A percentile compares a stretch with the other conserved stretches of the same genome.
phyloP scores from a whole-genome alignment of 2,797 vertebrate genomes.

The Rhodeus uyekii region DNA sequence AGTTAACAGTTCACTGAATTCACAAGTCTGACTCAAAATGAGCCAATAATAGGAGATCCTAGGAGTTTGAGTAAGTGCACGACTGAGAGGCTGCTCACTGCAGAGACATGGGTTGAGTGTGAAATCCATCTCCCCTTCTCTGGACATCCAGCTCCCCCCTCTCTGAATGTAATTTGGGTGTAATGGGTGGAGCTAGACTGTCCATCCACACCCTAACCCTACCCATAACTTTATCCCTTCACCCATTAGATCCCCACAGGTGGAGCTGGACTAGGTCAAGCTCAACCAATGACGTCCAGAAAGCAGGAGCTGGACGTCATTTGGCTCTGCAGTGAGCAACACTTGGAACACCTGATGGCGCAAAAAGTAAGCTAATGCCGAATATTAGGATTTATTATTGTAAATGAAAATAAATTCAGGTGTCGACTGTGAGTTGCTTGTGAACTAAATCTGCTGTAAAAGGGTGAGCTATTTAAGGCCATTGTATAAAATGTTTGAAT shows the following conservation, averaged over 20 bases:
- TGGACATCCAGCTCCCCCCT: too few relatives aligned
- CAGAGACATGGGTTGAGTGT: background rate
- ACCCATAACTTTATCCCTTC: conserved; percentile 48
- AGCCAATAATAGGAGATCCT: background rate
- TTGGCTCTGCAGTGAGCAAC: background rate
- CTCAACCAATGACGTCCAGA: background rate
- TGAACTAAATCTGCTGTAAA: background rate
- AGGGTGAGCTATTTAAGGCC: background rate
- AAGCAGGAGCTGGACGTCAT: background rate
- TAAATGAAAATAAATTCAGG: background rate
- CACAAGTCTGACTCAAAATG: background rate
- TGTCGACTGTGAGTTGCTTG: background rate
- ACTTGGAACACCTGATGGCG: background rate
- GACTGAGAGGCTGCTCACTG: background rate
- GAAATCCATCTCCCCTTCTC: background rate
- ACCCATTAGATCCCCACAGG: background rate
- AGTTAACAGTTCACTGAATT: background rate
- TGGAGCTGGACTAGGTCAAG: conserved; percentile 1
- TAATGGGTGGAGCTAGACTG: background rate
- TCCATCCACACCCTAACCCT: background rate
- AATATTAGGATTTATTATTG: background rate
- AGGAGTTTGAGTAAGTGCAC: background rate
- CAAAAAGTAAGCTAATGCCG: background rate
- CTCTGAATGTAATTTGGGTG: too few relatives aligned
- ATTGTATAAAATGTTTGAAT: background rate